Percentiles rank a stretch among this genome's conserved stretches.
These are phyloP conservation scores for Mycalesis mineus DNA, from an alignment of 2,888 invertebrate species.

Conservation along the genomic window DNA sequence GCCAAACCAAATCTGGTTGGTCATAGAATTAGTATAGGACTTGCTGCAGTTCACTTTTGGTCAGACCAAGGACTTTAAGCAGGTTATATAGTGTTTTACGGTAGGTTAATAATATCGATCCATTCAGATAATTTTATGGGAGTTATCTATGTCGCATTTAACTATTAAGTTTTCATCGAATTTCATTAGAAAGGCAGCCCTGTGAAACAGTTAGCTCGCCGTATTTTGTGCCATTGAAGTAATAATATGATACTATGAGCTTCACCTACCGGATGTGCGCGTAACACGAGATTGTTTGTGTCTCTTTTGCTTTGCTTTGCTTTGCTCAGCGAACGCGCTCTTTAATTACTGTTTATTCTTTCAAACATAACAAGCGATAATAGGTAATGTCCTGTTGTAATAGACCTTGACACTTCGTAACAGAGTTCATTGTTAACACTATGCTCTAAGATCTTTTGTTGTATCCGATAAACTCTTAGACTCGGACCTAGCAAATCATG, in stretches of 20 bases:
- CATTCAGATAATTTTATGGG: too few relatives aligned
- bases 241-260: constrained; percentile 46
- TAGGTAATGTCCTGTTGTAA: constrained; percentile 5
- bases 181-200: constrained; percentile 9
- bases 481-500: too few relatives aligned
- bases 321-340: constrained; percentile 4
- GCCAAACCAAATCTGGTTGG: too few relatives aligned
- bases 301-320: constrained; percentile 24
- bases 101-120: too few relatives aligned
- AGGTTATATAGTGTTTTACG: too few relatives aligned
- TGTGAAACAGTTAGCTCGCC: constrained; percentile 24
- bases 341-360: constrained; percentile 23
- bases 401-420: constrained; percentile 16
- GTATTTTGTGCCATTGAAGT: constrained; percentile 59
- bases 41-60: too few relatives aligned
- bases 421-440: constrained; percentile 4
- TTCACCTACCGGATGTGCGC: constrained; percentile 40
- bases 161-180: too few relatives aligned
- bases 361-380: background rate
- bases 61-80: too few relatives aligned
- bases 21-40: too few relatives aligned
- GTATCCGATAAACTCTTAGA: too few relatives aligned
- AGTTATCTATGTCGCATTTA: too few relatives aligned
- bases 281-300: constrained; percentile 38
- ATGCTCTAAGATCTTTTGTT: background rate